Conservation (phyloP, 2,888 invertebrate genomes). For the Brachypalpus laphriformis region DNA sequence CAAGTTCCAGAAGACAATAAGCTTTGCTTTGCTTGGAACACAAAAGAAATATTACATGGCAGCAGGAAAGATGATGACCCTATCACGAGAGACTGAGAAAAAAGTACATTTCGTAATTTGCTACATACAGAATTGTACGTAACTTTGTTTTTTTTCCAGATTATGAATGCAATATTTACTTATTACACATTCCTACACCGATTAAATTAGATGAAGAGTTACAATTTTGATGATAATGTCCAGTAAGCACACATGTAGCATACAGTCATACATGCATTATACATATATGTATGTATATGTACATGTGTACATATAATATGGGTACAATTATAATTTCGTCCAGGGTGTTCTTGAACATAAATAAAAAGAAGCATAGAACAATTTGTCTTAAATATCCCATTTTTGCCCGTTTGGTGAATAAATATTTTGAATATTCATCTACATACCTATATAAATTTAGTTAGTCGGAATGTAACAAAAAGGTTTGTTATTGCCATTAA, state of each 20-base stretch:
- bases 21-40: conserved; percentile 10
- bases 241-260: neutral
- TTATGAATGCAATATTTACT: conserved; percentile 33
- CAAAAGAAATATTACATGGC: conserved; percentile 27
- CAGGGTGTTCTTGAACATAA: too few species aligned
- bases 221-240: neutral
- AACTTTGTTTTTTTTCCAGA: neutral
- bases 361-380: too few species aligned
- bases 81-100: conserved; percentile 47
- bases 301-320: too few species aligned
- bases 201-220: conserved; percentile 2
- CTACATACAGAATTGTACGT: neutral
- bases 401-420: too few species aligned
- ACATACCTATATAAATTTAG: too few species aligned
- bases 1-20: conserved; percentile 21
- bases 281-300: too few species aligned
- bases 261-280: neutral
- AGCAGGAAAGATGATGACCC: conserved; percentile 33
- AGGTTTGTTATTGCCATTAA: too few species aligned
- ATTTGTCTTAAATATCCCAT: too few species aligned
- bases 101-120: too few species aligned
- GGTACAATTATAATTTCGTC: too few species aligned
- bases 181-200: conserved; percentile 32
- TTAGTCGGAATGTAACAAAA: too few species aligned
- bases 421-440: too few species aligned